phyloP scores from a whole-genome alignment of 1,140 invertebrate species.

The Tetranychus cinnabarinus region DNA sequence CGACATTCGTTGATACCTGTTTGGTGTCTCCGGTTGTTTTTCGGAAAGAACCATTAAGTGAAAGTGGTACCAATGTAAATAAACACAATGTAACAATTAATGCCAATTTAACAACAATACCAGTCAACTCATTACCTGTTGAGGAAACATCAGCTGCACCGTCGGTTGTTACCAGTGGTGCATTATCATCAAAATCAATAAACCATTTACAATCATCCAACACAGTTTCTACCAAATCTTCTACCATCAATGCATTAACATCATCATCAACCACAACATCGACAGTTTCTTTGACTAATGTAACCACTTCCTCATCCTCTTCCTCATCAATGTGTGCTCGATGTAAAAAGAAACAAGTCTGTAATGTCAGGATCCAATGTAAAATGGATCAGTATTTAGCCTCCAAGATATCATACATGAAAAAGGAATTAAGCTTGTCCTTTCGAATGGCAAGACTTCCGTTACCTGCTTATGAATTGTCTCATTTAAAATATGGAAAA shows the following conservation, averaged over 20 bases:
- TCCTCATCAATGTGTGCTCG: background rate
- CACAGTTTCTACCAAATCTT: no score
- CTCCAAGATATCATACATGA: conserved; percentile 3
- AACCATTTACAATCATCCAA: no score
- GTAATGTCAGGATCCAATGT: conserved; percentile 16
- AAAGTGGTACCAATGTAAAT: no score
- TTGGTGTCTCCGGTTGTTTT: no score
- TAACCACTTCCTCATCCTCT: background rate
- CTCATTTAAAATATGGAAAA: conserved; percentile 38
- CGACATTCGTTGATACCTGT: no score
- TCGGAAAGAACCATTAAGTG: no score
- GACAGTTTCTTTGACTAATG: background rate
- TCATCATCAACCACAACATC: no score
- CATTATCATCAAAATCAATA: no score
- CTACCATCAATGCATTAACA: no score
- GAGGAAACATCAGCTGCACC: background rate
- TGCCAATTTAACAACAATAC: no score
- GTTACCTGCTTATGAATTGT: conserved; percentile 10
- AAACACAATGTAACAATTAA: no score
- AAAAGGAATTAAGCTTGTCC: conserved; percentile 10
- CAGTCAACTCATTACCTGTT: background rate
- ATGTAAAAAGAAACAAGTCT: conserved; percentile 1
- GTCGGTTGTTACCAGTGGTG: background rate
- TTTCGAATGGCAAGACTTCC: conserved; percentile 13
- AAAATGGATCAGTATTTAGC: conserved; percentile 12